A percentile compares a stretch with the other conserved stretches of the same genome.
Conservation (phyloP, 2,797 vertebrate genomes). For the Jordanella pulchra region DNA sequence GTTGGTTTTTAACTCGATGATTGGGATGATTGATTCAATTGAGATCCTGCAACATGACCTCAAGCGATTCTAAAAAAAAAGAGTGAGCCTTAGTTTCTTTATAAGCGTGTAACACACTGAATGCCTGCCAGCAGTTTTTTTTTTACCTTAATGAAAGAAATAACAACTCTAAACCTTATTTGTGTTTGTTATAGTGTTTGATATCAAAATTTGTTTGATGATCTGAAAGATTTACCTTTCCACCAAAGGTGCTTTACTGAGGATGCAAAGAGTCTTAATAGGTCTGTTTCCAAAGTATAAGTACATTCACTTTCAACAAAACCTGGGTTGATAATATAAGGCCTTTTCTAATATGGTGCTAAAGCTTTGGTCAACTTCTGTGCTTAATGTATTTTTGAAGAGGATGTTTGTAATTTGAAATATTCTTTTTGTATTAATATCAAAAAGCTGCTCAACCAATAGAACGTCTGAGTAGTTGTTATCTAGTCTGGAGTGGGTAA, state of each 20-base stretch:
- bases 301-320: neutral
- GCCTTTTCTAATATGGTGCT: neutral
- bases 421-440: neutral
- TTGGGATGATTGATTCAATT: neutral
- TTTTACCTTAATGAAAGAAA: neutral
- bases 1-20: too few relatives aligned
- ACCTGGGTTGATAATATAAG: neutral
- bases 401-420: neutral
- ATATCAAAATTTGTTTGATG: neutral
- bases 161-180: too few relatives aligned
- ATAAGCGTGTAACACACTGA: neutral
- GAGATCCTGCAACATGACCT: neutral
- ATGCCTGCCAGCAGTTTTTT: neutral
- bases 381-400: neutral
- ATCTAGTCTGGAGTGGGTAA: neutral
- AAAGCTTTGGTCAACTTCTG: neutral
- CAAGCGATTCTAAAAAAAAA: neutral
- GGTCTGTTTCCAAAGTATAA: neutral
- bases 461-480: neutral
- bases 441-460: neutral
- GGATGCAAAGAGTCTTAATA: neutral
- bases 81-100: neutral
- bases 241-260: neutral
- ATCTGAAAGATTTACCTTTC: neutral
- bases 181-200: too few relatives aligned